Percentiles rank a stretch among this genome's conserved stretches.
Evolutionary conservation across 2,888 invertebrate genomes (phyloP).

Genomic region (Zaprionus obscuricornis): DNA sequence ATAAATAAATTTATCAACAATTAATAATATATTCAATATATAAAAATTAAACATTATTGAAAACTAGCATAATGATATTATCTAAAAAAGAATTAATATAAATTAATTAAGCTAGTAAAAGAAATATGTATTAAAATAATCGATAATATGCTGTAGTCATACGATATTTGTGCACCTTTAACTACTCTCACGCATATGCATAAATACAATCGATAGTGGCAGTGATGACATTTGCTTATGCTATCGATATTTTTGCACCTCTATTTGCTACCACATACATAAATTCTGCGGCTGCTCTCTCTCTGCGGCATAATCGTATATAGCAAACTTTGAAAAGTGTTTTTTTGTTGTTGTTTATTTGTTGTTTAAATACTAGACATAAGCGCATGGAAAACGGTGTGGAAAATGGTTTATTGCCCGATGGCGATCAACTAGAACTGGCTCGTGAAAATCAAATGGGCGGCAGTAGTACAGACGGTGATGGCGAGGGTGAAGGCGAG

Average conservation of each 20-base stretch:
- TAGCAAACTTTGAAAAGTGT: slow-evolving; percentile 39
- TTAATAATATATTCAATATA: no score
- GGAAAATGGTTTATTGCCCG: slow-evolving; percentile 71
- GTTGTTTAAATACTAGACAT: slow-evolving; percentile 27
- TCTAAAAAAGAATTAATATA: no score
- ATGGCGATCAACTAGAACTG: slow-evolving; percentile 60
- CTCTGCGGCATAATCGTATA: slow-evolving; percentile 57
- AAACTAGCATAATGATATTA: no score
- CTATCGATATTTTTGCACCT: slow-evolving; percentile 23
- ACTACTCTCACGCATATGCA: no score
- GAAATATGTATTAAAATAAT: neutral
- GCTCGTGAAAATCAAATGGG: slow-evolving; percentile 60
- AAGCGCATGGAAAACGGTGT: slow-evolving; percentile 72
- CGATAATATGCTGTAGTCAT: neutral
- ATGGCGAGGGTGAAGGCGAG: slow-evolving; percentile 46
- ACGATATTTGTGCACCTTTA: neutral
- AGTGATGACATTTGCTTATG: neutral
- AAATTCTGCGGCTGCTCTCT: slow-evolving; percentile 73
- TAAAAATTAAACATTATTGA: no score
- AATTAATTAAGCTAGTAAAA: neutral
- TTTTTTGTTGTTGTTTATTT: slow-evolving; percentile 27
- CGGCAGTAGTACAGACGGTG: slow-evolving; percentile 62
- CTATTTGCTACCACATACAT: slow-evolving; percentile 58
- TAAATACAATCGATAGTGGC: neutral
- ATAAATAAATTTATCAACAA: no score